Base-by-base conservation (phyloP, 1,140 invertebrate species). In the Microplitis mediator region DNA sequence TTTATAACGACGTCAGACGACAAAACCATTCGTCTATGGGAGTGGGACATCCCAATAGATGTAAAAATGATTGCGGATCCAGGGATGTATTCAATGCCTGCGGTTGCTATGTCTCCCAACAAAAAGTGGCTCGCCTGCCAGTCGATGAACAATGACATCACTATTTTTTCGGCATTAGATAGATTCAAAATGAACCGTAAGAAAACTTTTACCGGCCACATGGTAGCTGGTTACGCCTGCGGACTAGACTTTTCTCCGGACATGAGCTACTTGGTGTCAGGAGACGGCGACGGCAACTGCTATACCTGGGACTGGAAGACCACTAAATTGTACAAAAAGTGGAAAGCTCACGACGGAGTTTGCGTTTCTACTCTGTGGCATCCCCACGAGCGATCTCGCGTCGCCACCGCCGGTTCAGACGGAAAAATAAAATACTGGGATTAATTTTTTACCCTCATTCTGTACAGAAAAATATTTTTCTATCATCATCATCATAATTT, bases 31-130 rank as follows among this genome's bases (percentile, higher is more conserved):
- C 88, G 98, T 65, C 97, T 99, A 67, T 99, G 98, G 98, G 98
- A 99, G 91, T 99, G 98, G 94, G 97, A 99, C 85, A 98, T 99
- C 83, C 98, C 98, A 0, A 98, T 99, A 3, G 98, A 99, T 85
- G 99, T 99, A 93, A 99, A 99, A 85, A 99, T 99, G 82, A 99
- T 99, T 79, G 98, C 98, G n/a, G 98, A 99, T 89, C 98, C 98
- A 3, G 93, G 95, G 3, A 98, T 99, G 96, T 98, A 99, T 88
- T 99, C 97, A 4, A 98, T 99, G 93, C 98, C 98, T 0, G 93
- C 97, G 1, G 97, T 99, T 0, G 96, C 96, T 0, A 88, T 94
- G 13, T 94, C 97, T 1, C 97, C 97, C 2, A 99, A 99, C 89
- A 94, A 96, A 80, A 99, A 99, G 88, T 99, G 98, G 98, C 89